Conservation (phyloP, 1,140 invertebrate genomes). For the Papilio machaon region DNA sequence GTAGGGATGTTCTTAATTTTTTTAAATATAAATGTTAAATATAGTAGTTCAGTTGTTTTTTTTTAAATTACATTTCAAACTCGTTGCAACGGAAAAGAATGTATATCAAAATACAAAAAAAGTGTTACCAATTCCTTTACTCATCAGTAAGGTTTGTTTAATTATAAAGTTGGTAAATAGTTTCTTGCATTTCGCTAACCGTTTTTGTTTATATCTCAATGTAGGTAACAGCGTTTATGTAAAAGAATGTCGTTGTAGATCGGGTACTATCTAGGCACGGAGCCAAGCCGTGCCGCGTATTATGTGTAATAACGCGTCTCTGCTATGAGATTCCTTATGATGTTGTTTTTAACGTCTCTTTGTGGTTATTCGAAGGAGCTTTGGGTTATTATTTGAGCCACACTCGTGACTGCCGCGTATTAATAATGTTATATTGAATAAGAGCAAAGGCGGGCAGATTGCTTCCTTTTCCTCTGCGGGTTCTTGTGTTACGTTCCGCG, state of each 20-base stretch:
- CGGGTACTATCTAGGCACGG: slow-evolving; percentile 65
- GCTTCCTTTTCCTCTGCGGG: neutral
- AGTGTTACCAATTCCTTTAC: neutral
- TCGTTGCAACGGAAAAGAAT: neutral
- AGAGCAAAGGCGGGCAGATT: slow-evolving; percentile 11
- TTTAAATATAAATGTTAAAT: neutral
- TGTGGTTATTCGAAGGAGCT: slow-evolving; percentile 41
- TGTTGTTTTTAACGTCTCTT: slow-evolving; percentile 52
- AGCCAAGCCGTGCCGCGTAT: slow-evolving; percentile 61
- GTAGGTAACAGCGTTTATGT: slow-evolving; percentile 54
- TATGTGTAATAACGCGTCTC: slow-evolving; percentile 53
- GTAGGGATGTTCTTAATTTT: neutral
- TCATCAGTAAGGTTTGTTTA: neutral
- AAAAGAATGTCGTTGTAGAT: slow-evolving; percentile 69
- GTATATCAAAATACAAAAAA: neutral
- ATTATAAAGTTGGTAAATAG: neutral
- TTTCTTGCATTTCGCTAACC: slow-evolving; percentile 4
- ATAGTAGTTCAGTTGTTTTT: neutral
- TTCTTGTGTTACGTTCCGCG: neutral
- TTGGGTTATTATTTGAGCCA: slow-evolving; percentile 17
- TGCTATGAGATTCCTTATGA: slow-evolving; percentile 57
- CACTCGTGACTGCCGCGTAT: slow-evolving; percentile 29
- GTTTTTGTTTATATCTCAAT: slow-evolving; percentile 27
- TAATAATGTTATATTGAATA: slow-evolving; percentile 36
- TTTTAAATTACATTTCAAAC: neutral